Evolutionary conservation across 1,140 invertebrate genomes (phyloP).

Genomic region (Diploscapter pachys): DNA sequence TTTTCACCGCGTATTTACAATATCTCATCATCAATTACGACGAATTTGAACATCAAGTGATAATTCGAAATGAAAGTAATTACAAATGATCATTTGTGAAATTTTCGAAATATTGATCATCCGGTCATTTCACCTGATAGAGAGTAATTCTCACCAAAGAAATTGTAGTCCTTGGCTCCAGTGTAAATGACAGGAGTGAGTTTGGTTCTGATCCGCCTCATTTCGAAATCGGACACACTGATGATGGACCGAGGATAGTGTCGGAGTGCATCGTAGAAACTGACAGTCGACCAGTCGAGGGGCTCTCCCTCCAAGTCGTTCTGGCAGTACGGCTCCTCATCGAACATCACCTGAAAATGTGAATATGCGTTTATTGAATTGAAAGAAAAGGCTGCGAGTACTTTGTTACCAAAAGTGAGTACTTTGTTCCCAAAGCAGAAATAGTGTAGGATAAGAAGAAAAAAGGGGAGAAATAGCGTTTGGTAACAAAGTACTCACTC

Average conservation of each 20-base stretch:
- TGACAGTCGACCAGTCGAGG: neutral
- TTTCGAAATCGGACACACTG: neutral
- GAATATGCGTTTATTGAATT: neutral
- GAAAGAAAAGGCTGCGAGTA: no score
- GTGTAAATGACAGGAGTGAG: constrained; percentile 16
- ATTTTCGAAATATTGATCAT: neutral
- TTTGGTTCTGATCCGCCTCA: neutral
- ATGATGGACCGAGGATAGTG: constrained; percentile 7
- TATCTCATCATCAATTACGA: no score
- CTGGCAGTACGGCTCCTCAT: constrained; percentile 1
- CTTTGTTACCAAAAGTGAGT: no score
- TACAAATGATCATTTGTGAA: neutral
- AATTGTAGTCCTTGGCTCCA: constrained; percentile 18
- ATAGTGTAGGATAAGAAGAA: no score
- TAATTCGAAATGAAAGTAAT: no score
- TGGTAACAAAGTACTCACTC: no score
- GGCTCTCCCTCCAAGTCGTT: neutral
- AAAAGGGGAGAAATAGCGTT: no score
- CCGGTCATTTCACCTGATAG: neutral
- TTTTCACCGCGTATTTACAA: no score
- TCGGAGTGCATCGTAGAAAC: neutral
- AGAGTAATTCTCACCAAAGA: neutral
- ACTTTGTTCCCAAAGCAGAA: no score
- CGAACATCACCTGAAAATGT: constrained; percentile 12
- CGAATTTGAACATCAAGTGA: no score